These are phyloP conservation scores for Emydocephalus ijimae DNA, from an alignment of 2,113 vertebrate genomes.

Conservation along the genomic window DNA sequence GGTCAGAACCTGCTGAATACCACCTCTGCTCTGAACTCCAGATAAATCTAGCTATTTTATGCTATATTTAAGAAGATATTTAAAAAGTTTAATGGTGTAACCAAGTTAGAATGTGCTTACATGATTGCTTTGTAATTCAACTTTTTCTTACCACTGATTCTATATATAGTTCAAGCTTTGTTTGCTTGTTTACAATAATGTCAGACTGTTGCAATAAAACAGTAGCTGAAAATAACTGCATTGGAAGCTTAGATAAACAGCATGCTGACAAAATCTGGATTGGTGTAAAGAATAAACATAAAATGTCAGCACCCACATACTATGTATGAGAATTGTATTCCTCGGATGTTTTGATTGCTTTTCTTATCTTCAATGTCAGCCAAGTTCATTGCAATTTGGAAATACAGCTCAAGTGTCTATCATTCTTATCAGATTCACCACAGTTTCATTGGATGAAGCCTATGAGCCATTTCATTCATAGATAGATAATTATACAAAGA, in stretches of 20 bases:
- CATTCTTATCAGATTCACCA: constrained; percentile 32
- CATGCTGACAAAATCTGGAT: constrained; percentile 30
- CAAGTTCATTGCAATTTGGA: constrained; percentile 32
- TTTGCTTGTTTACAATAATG: constrained; percentile 38
- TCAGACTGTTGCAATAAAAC: constrained; percentile 33
- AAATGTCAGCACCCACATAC: background rate
- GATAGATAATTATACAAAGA: background rate
- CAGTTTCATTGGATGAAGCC: constrained; percentile 10
- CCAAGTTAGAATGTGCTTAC: constrained; percentile 7
- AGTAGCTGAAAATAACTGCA: constrained; percentile 35
- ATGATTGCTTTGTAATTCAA: constrained; percentile 18
- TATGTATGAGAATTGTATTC: background rate
- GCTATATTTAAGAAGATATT: constrained; percentile 21
- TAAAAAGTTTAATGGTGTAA: background rate
- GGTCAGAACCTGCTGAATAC: too few species aligned
- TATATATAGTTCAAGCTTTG: constrained; percentile 29
- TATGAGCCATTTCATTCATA: background rate
- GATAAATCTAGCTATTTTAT: constrained; percentile 32
- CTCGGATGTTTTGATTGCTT: constrained; percentile 23
- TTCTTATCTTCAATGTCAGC: constrained; percentile 32
- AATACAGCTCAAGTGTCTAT: background rate
- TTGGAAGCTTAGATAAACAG: background rate
- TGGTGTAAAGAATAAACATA: background rate
- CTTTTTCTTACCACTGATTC: constrained; percentile 10
- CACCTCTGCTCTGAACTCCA: background rate